These are phyloP conservation scores for Nilaparvata lugens DNA, from an alignment of 1,140 invertebrate species.

Conservation along the genomic window DNA sequence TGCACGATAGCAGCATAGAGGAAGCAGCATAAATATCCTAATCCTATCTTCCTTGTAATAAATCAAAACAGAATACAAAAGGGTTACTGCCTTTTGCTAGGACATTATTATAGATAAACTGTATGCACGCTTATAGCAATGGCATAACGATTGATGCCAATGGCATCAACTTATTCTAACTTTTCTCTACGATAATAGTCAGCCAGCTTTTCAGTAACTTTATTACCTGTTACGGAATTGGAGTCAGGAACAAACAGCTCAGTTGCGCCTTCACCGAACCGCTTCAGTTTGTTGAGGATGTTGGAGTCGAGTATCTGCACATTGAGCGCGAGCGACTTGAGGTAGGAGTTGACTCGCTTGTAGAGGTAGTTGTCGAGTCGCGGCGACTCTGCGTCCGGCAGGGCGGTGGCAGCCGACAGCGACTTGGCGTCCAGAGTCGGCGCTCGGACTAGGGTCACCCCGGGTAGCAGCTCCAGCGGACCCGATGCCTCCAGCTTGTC, in stretches of 20 bases:
- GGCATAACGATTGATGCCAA: no score
- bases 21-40: no score
- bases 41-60: no score
- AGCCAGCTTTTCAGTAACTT: no score
- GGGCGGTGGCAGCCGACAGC: neutral
- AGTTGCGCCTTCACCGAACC: neutral
- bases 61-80: no score
- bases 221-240: no score
- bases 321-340: slow-evolving; percentile 61
- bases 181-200: no score
- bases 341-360: slow-evolving; percentile 46
- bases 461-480: slow-evolving; percentile 45
- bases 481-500: slow-evolving; percentile 57
- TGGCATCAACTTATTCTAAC: no score
- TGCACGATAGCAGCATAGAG: no score
- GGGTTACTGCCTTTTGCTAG: no score
- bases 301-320: slow-evolving; percentile 43
- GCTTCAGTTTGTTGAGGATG: neutral
- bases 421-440: neutral
- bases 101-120: no score
- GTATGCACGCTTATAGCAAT: no score
- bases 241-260: neutral
- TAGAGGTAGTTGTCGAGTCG: slow-evolving; percentile 19
- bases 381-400: neutral
- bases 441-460: slow-evolving; percentile 15